Evolutionary conservation across 2,797 vertebrate genomes (phyloP), one percentile per base, ranked within the genome.

Genomic region (Anisognathus igniventris): DNA sequence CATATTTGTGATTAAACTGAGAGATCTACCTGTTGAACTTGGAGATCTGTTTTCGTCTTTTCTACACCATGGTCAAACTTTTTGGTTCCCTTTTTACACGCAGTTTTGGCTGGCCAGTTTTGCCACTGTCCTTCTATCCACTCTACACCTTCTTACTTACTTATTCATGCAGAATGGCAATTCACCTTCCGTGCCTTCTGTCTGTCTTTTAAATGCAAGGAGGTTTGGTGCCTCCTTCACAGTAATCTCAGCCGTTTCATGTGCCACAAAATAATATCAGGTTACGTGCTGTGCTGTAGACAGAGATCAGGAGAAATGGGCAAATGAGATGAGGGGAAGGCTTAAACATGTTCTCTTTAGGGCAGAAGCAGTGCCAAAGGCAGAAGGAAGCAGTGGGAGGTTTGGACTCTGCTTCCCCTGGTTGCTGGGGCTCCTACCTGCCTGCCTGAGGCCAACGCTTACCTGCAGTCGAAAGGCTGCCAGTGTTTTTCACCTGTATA

Each of bases 341-440:
- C 35, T 93, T 85, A 84, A 95, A 61, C 11, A 22, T 24, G 31
- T 62, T 83, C 37, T 78, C 85, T 91, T 83, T 37, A 60, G 40
- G 76, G 70, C 47, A 91, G 82, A 53, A 91, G 64, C 18, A 74
- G 47, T 45, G 58, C 65, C 73, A 90, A 91, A 86, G 65, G 64
- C 58, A 91, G 48, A 71, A 92, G 66, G 72, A 94, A 94, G 89
- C 57, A 20, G 65, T 53, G 51, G n/a, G 27, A 90, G 51, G 56
- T 61, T 90, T 86, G 54, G 53, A 62, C 12, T 66, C 48, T 64
- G n/a, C 48, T 92, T 75, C 48, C 39, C 20, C 20, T 77, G 13
- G 5, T 84, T 94, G 70, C 65, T 60, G 42, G 33, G 27, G 33
- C 60, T 77, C 35, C 79, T 60, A 14, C 58, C 25, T 67, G 35